A percentile compares a stretch with the other conserved stretches of the same genome.
Conservation (phyloP, 1,140 invertebrate genomes). For the Panulirus ornatus region DNA sequence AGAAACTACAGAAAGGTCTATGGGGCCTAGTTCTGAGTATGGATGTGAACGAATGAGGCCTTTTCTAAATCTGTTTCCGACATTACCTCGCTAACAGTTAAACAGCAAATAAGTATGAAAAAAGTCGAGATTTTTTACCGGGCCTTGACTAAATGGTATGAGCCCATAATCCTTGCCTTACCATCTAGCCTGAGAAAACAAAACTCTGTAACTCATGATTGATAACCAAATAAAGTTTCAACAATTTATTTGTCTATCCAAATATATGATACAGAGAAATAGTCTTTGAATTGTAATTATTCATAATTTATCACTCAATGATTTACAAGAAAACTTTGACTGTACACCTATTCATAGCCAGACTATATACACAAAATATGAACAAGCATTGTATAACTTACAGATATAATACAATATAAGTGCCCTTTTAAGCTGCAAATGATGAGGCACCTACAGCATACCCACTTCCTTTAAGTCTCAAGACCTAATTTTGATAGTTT, state of each 20-base stretch:
- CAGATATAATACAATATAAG: slow-evolving; percentile 45
- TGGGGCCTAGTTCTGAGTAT: too few relatives aligned
- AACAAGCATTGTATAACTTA: slow-evolving; percentile 60
- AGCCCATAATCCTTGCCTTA: too few relatives aligned
- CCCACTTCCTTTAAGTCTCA: slow-evolving; percentile 8
- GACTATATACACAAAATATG: slow-evolving; percentile 62
- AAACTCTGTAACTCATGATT: neutral
- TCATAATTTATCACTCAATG: slow-evolving; percentile 60
- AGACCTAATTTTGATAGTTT: neutral
- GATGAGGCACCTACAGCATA: slow-evolving; percentile 4
- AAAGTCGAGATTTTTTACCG: too few relatives aligned
- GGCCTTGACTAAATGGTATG: too few relatives aligned
- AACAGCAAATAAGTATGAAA: too few relatives aligned
- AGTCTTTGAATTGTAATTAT: slow-evolving; percentile 54
- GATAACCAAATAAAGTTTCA: slow-evolving; percentile 40
- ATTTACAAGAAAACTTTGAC: slow-evolving; percentile 61
- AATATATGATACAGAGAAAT: slow-evolving; percentile 60
- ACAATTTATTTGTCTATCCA: slow-evolving; percentile 62
- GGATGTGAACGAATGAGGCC: too few relatives aligned
- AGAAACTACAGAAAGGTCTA: too few relatives aligned
- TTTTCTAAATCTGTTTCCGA: too few relatives aligned
- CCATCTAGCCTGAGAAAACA: neutral
- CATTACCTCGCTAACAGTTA: too few relatives aligned
- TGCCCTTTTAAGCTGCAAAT: slow-evolving; percentile 30
- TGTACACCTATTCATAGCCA: slow-evolving; percentile 60